These are phyloP conservation scores for Saccostrea cuccullata DNA, from an alignment of 1,140 invertebrate species.

Conservation along the genomic window DNA sequence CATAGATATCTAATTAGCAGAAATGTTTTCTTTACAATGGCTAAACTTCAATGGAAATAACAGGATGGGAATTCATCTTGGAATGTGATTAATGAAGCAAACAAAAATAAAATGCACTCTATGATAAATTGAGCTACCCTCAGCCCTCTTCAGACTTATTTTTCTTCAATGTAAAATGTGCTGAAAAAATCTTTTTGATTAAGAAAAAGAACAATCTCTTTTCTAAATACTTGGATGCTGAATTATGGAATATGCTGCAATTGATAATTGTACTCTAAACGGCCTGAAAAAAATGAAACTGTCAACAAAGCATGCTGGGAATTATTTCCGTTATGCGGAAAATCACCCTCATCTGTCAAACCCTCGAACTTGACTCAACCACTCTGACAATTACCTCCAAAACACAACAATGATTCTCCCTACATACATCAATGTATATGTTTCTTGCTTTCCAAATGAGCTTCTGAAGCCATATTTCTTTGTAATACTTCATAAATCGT, in stretches of 20 bases:
- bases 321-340: background rate
- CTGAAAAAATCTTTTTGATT: background rate
- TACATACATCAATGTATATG: background rate
- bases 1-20: background rate
- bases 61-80: too few relatives aligned
- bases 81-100: background rate
- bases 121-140: background rate
- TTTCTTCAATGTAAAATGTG: background rate
- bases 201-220: background rate
- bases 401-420: background rate
- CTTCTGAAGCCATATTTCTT: background rate
- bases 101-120: background rate
- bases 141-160: background rate
- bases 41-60: background rate
- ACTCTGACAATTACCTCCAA: background rate
- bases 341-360: background rate
- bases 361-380: background rate
- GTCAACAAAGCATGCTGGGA: conserved; percentile 26
- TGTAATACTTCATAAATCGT: background rate
- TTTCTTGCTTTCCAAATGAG: background rate
- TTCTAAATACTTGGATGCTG: background rate
- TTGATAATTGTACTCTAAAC: background rate
- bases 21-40: background rate
- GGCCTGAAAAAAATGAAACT: background rate
- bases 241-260: background rate